A percentile compares a stretch with the other conserved stretches of the same genome.
These are phyloP conservation scores for Drosophila varians DNA, from an alignment of 1,140 invertebrate genomes.

Conservation along the genomic window DNA sequence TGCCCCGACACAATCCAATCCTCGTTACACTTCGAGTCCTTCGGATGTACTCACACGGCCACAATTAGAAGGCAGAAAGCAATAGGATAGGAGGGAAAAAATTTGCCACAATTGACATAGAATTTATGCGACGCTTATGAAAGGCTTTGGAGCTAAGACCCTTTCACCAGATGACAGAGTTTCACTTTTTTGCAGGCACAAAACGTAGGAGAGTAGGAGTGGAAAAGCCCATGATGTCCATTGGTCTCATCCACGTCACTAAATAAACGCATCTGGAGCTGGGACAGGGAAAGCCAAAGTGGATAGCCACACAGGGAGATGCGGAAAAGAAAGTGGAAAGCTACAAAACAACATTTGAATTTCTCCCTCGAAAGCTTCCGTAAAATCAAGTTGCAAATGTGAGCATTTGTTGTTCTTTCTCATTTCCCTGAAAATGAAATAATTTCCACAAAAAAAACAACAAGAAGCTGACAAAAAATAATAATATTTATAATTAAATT, in stretches of 20 bases:
- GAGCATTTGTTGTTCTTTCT: slow-evolving; percentile 39
- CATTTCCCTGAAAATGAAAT: slow-evolving; percentile 39
- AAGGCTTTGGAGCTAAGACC: slow-evolving; percentile 69
- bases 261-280: slow-evolving; percentile 49
- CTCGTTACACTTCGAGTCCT: slow-evolving; percentile 66
- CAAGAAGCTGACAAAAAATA: slow-evolving; percentile 12
- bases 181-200: slow-evolving; percentile 47
- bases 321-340: slow-evolving; percentile 13
- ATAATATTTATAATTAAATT: slow-evolving; percentile 70
- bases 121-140: slow-evolving; percentile 77
- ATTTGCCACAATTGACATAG: slow-evolving; percentile 79
- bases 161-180: slow-evolving; percentile 56
- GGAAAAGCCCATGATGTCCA: slow-evolving; percentile 7
- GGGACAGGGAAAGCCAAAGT: slow-evolving; percentile 9
- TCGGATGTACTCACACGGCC: slow-evolving; percentile 17
- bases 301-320: not conserved
- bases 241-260: slow-evolving; percentile 30
- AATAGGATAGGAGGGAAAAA: slow-evolving; percentile 16
- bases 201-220: not conserved
- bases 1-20: slow-evolving; percentile 69
- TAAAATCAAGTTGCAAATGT: slow-evolving; percentile 56
- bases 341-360: slow-evolving; percentile 21
- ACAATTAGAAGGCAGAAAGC: slow-evolving; percentile 56
- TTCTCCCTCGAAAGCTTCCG: slow-evolving; percentile 14
- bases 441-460: slow-evolving; percentile 24